phyloP scores from a whole-genome alignment of 2,888 invertebrate genomes.

The Rosalia funebris region DNA sequence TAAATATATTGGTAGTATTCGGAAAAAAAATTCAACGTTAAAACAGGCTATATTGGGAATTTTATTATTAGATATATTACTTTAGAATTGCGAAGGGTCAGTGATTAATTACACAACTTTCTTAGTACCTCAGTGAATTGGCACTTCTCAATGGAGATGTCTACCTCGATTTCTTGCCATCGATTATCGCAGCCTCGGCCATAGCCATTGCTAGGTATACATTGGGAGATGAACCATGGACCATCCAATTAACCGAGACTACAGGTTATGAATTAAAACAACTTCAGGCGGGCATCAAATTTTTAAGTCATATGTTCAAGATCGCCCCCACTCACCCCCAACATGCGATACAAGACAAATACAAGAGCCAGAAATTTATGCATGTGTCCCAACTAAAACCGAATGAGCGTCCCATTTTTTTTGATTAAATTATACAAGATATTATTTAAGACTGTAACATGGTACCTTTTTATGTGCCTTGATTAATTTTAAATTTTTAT shows the following conservation, averaged over 20 bases:
- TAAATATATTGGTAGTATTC: too few relatives aligned
- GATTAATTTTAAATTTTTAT: constrained; percentile 23
- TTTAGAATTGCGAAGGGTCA: too few relatives aligned
- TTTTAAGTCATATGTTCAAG: constrained; percentile 75
- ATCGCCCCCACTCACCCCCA: constrained; percentile 66
- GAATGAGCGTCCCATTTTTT: constrained; percentile 38
- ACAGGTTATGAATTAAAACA: constrained; percentile 77
- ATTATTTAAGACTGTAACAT: constrained; percentile 33
- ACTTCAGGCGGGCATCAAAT: constrained; percentile 74
- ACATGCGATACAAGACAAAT: constrained; percentile 91
- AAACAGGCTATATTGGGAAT: too few relatives aligned
- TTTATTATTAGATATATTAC: too few relatives aligned
- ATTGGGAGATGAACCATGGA: constrained; percentile 73
- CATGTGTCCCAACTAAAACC: constrained; percentile 54
- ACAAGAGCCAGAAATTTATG: constrained; percentile 76
- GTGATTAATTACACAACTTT: too few relatives aligned
- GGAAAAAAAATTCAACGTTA: too few relatives aligned
- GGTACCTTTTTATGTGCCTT: constrained; percentile 33
- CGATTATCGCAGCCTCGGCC: constrained; percentile 82
- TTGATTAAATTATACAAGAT: constrained; percentile 31
- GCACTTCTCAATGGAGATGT: constrained; percentile 88
- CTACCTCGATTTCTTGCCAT: constrained; percentile 84
- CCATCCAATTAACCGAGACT: constrained; percentile 69
- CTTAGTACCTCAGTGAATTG: constrained; percentile 84
- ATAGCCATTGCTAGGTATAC: constrained; percentile 84